Evolutionary conservation across 2,888 invertebrate species (phyloP), one percentile per base, ranked within the genome.

Genomic region (Dione vanillae): DNA sequence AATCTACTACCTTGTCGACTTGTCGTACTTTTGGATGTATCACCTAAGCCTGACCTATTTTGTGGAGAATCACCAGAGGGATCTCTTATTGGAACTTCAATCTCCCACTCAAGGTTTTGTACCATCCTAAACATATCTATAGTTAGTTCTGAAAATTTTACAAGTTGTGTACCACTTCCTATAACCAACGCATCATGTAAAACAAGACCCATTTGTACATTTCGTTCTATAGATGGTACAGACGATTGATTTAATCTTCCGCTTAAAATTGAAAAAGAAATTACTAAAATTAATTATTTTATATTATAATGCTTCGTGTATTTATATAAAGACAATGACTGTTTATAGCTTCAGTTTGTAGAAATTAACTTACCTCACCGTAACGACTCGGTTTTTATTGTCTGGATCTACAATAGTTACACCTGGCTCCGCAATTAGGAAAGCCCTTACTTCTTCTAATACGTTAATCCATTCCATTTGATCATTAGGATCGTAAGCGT

Each of bases 41-140:
- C 91, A 85, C 2, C 88, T 86, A 72, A 94, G 94, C 89, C 95
- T 94, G 61, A 45, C 49, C 64, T 64, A 64, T 64, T 64, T 49
- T 85, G 80, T 6, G 88, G 94, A 20, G 85, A 92, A 67, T 87
- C 89, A 61, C 87, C 88, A 66, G 94, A 90, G 94, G 81, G 96
- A 86, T 96, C 96, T 80, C 96, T 96, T 64, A 95, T 94, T 76
- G 97, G 97, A 79, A 97, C 97, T 78, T 97, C 96, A 12, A 98
- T 97, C 85, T 99, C 98, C 75, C 98, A 94, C 87, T 99, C 99
- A 73, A 99, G 91, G 0, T 98, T 98, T 91, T 99, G 99, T 72
- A 99, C 94, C 96, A 99, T 98, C 80, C 99, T 95, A 90, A 97
- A 99, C 99, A 99, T 99, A 92, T 99, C 99, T 95, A 99, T 96